Base-by-base conservation (phyloP, 2,888 invertebrate genomes). In the Parnassius smintheus region DNA sequence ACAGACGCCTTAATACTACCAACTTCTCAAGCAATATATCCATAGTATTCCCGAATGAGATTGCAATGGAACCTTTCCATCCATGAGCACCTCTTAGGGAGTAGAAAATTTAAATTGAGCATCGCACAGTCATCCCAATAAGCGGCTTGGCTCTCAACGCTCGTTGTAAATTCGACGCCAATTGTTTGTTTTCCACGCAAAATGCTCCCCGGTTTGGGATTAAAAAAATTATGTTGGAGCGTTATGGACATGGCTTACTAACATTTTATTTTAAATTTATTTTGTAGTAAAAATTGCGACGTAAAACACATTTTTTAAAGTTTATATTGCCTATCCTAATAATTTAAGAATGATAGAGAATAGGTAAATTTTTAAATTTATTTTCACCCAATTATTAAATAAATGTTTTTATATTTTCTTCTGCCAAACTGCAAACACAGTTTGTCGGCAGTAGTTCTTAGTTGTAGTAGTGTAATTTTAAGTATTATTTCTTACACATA, bases 121-220 rank as follows among this genome's bases (percentile, higher is more conserved):
- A 71, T 70, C 72, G 75, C 74, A 75, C 75, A 78, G 80, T 75
- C 81, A 79, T 84, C 82, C 82, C 85, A 88, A 88, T 88, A 88
- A 89, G 86, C 85, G 81, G 83, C 83, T 88, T 88, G 86, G 86
- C 88, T 82, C 80, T 79, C 77, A 77, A 76, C 80, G 75, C 76
- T 72, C 69, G 75, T 84, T 85, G 82, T 89, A 88, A 87, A 89
- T 87, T 86, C 78, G 65, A 77, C 74, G 79, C 73, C 82, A 83
- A 85, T 88, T 86, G 86, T 87, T 86, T 83, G 82, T 86, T 85
- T 80, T 83, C 78, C 72, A 82, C 82, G 78, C 81, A 80, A 80
- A 85, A 84, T 70, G 75, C 76, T 78, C 66, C 74, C 75, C 74
- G 78, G 71, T 77, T 70, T 69, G 59, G 52, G 66, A 63, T 74